These are phyloP conservation scores for Pseudolaguvia tuberculata DNA, from an alignment of 2,113 vertebrate genomes.

Conservation along the genomic window DNA sequence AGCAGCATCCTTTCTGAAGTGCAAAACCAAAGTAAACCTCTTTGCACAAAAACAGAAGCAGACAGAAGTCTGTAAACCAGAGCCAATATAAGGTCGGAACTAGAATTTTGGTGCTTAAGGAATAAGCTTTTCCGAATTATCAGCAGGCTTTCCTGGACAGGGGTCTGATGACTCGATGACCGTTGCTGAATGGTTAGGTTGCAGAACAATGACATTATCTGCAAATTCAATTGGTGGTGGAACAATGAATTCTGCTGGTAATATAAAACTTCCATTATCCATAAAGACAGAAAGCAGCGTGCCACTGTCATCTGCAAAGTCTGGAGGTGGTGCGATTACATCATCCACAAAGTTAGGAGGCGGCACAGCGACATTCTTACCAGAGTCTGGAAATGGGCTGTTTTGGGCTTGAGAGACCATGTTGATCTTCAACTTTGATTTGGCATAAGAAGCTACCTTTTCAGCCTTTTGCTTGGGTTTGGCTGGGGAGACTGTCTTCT, in stretches of 20 bases:
- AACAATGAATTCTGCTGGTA: not conserved
- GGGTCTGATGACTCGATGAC: not conserved
- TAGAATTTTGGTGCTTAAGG: not conserved
- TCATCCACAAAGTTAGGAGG: not conserved
- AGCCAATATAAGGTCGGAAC: not conserved
- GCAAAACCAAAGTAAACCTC: not conserved
- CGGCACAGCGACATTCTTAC: not conserved
- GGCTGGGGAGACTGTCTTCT: not conserved
- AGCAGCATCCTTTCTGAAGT: not conserved
- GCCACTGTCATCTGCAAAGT: slow-evolving; percentile 6
- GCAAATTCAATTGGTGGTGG: slow-evolving; percentile 23
- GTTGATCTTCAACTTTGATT: not conserved
- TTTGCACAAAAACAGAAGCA: not conserved
- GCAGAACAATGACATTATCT: not conserved
- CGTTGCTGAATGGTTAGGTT: not conserved
- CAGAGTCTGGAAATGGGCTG: slow-evolving; percentile 4
- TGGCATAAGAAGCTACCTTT: not conserved
- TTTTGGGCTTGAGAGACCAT: not conserved
- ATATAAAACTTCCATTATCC: not conserved
- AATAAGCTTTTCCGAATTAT: not conserved
- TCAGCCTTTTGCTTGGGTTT: not conserved
- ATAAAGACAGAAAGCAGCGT: not conserved
- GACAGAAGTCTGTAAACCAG: not conserved
- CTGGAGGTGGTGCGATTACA: slow-evolving; percentile 9
- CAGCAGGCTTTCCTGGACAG: not conserved